Evolutionary conservation across 2,888 invertebrate species (phyloP), one percentile per base, ranked within the genome.

Genomic region (Macroteleia sp.): DNA sequence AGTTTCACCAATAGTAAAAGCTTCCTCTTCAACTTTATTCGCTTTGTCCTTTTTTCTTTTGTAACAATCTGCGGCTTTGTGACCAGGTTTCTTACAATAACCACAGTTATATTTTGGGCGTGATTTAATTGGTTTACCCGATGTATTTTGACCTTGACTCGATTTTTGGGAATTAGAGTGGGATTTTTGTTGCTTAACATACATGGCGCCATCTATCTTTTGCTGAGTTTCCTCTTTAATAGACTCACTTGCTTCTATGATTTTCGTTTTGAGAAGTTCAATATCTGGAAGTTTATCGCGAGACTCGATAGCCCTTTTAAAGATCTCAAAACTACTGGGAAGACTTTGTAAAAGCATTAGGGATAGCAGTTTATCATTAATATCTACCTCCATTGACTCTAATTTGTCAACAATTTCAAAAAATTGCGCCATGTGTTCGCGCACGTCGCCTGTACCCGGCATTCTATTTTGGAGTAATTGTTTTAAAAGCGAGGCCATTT

Each of bases 231-330:
- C 30, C 4, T 67, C 19, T 2, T 39, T 28, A 6, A 75, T 50
- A 0, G 73, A 64, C 5, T 71, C 62, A 39, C 52, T 52, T n/a
- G 79, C 67, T 14, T 81, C 81, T 1, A 79, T 61, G 6, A 83
- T 82, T 54, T 84, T 83, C 0, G 74, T 50, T 36, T 78, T 82
- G 1, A 82, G 20, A 0, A 28, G 57, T 17, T 84, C 82, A 4
- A 78, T 41, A 1, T 54, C 41, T 0, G 82, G 81, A 3, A 84
- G 56, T 1, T 75, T 48, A 39, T 83, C 83, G 2, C 81, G 73
- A 0, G 81, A 77, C 50, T 84, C 81, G 8, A 85, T 83, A 2
- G 83, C 82, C 17, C 76, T 61, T 14, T 79, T 52, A 39, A 83
- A 83, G 28, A 80, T 77, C 3, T 80, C 82, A n/a, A 52, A 84